Evolutionary conservation across 2,113 vertebrate species (phyloP), one percentile per base, ranked within the genome.

Genomic region (Hassar affinis): DNA sequence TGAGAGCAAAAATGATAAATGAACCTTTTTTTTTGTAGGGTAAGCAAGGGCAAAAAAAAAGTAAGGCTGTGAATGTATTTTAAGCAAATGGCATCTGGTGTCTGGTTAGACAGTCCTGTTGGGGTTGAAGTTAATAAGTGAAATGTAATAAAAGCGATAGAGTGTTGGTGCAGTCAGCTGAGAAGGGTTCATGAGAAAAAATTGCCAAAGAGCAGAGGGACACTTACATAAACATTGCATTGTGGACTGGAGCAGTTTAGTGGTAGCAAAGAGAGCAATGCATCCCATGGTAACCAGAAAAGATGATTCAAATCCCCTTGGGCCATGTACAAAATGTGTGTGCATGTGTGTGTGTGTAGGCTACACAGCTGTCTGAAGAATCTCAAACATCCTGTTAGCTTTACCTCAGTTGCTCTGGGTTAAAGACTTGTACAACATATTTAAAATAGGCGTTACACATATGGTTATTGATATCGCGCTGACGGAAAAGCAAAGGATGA

Each of bases 1-100:
- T 88, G 85, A 83, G 56, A 72, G 77, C 59, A 86, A 83, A 83
- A 86, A 86, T 88, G 81, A 82, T 85, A 86, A 84, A 83, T 86
- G 80, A 83, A 83, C 30, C 59, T 84, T 74, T 78, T 82, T 57
- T 82, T 27, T 38, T 7, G 51, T 27, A 49, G 49, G 54, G 25
- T 2, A 68, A 33, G 7, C 18, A 71, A 69, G 51, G 18, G 42
- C 42, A 62, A 20, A 49, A 61, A 42, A 84, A 75, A 30, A 86
- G 54, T 77, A 83, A 81, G 20, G 68, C 45, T 45, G 62, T 78
- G 62, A 81, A 88, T 84, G 78, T 68, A 81, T 79, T 86, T 75
- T 49, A 81, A 86, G 83, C 77, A 86, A 86, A 88, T 83, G 69
- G 78, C 51, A 77, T 83, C 71, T 86, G 76, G 62, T 79, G 80